Conservation (phyloP, 2,113 vertebrate species). For the Sprattus sprattus region DNA sequence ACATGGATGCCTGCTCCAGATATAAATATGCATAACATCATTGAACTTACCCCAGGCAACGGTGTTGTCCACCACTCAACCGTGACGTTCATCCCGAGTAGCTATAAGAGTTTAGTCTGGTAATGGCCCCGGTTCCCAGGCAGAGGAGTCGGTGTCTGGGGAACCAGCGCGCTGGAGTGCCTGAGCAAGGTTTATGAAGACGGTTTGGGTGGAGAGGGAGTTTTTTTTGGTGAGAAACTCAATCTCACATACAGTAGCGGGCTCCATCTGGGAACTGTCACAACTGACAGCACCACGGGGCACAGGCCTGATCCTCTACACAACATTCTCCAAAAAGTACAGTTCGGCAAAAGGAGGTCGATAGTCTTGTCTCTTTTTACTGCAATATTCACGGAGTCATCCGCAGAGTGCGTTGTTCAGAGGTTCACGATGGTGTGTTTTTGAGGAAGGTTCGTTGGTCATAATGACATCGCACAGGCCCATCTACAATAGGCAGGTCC, state of each 20-base stretch:
- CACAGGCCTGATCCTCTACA: conserved; percentile 78
- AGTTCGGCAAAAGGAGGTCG: conserved; percentile 20
- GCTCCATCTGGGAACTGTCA: conserved; percentile 87
- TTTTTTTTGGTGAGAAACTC: conserved; percentile 80
- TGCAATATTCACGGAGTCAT: background rate
- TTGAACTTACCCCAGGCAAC: background rate
- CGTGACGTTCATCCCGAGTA: background rate
- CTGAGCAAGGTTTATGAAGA: conserved; percentile 79
- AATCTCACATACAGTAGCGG: conserved; percentile 90
- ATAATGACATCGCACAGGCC: background rate
- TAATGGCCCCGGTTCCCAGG: background rate
- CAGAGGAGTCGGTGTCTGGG: conserved; percentile 42
- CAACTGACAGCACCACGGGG: conserved; percentile 83
- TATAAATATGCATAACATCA: background rate
- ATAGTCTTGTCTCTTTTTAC: conserved; percentile 25
- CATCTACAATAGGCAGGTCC: conserved; percentile 21
- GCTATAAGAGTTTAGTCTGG: background rate
- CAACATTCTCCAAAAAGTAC: conserved; percentile 63
- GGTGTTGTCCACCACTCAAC: background rate
- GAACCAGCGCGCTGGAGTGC: conserved; percentile 66
- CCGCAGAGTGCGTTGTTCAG: background rate
- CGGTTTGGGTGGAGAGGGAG: conserved; percentile 70
- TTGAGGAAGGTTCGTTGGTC: background rate
- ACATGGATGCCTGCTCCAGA: background rate
- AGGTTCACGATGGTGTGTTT: conserved; percentile 6